phyloP scores from a whole-genome alignment of 2,888 invertebrate species.

The Agriopis aurantiaria region DNA sequence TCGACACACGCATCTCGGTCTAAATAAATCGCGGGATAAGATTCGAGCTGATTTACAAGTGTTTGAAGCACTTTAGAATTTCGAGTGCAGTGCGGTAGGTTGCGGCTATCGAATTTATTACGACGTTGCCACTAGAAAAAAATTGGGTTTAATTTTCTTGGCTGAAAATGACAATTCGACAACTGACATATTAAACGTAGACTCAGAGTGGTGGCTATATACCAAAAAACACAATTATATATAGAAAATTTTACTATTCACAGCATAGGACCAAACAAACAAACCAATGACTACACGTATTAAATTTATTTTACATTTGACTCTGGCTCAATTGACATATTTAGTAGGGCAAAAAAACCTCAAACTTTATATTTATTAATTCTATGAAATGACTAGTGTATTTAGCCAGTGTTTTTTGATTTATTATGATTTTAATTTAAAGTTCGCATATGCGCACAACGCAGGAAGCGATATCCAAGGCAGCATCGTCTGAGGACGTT shows the following conservation, averaged over 20 bases:
- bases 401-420: neutral
- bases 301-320: neutral
- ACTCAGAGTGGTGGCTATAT: no score
- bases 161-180: no score
- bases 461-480: constrained; percentile 40
- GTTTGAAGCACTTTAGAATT: constrained; percentile 24
- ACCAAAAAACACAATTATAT: no score
- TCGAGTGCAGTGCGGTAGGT: constrained; percentile 48
- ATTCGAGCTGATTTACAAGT: constrained; percentile 64
- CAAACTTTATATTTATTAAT: neutral
- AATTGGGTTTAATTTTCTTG: neutral
- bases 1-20: constrained; percentile 52
- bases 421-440: constrained; percentile 14
- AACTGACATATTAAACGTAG: no score
- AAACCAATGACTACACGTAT: neutral
- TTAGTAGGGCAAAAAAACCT: neutral
- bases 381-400: neutral
- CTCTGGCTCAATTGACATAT: neutral
- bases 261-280: neutral
- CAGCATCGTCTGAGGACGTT: constrained; percentile 41
- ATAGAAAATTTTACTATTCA: no score
- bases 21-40: constrained; percentile 63
- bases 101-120: constrained; percentile 46
- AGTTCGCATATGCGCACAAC: constrained; percentile 45
- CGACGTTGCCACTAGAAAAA: constrained; percentile 5